Base-by-base conservation (phyloP, 1,140 invertebrate species). In the Popillia japonica region DNA sequence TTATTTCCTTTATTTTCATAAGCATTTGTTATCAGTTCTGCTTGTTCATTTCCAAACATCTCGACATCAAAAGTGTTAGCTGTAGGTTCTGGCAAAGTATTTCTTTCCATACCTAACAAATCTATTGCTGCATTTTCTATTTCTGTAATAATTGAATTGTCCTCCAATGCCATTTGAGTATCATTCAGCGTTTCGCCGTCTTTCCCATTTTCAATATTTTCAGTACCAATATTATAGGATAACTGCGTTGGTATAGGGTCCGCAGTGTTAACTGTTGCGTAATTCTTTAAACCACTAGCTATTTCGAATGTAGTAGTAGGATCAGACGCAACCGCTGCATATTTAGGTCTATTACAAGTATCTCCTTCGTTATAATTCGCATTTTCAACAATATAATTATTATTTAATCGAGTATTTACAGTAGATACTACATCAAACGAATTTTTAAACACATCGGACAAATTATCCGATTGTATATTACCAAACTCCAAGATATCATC, bases 211-310 rank as follows among this genome's bases (percentile, higher is more conserved):
- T 84, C 85, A 9, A 86, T 75, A 78, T 83, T 85, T 78, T 86
- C 84, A 4, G 81, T 85, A 4, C 86, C 86, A 22, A 86, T 83
- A 74, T 86, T 86, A 76, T 82, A 86, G 0, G 85, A 81, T 40
- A 85, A 78, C 75, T 86, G 85, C 1, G 83, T 83, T 0, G 82
- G 80, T 42, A 86, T 81, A 40, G 85, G 83, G 79, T 86, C 85
- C 3, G 82, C 79, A 8, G 85, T 86, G 78, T 84, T 85, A 17
- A 86, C 83, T 10, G 86, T 86, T 1, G 86, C 86, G 75, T 86
- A 86, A 78, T 85, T 83, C 77, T 86, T 86, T n/a, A 85, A 73
- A n/a, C 81, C 79, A 75, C 84, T 85, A 0, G 83, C 84, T 75
- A 83, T 84, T 79, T 85, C 84, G 72, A 83, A 85, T 68, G 82